phyloP scores from a whole-genome alignment of 2,797 vertebrate species.

The Lophotriccus pileatus region DNA sequence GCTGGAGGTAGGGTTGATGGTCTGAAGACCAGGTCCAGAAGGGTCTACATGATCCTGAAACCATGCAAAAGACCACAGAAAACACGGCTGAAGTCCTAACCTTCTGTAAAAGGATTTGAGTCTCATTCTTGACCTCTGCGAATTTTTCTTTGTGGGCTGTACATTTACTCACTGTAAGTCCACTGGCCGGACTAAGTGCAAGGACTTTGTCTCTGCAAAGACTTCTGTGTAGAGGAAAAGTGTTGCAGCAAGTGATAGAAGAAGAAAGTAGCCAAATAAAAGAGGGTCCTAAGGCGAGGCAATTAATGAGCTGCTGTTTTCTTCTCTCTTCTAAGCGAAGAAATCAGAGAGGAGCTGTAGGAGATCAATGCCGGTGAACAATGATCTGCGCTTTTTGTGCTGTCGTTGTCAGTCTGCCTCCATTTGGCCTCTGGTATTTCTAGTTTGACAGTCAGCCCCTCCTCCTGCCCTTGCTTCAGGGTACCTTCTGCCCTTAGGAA shows the following conservation, averaged over 20 bases:
- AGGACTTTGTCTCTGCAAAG: not conserved
- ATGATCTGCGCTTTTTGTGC: not conserved
- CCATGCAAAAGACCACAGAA: not conserved
- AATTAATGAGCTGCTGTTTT: not conserved
- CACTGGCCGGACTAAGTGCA: not conserved
- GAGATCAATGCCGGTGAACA: not conserved
- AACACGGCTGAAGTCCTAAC: not conserved
- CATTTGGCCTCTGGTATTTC: not conserved
- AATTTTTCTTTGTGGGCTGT: not conserved
- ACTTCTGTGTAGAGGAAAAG: not conserved
- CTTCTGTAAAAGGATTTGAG: not conserved
- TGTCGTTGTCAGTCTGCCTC: not conserved
- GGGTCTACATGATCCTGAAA: not conserved
- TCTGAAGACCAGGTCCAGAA: not conserved
- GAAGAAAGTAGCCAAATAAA: not conserved
- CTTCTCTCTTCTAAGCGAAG: not conserved
- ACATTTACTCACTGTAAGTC: rapidly evolving
- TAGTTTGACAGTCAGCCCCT: not conserved
- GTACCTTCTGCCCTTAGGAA: not conserved
- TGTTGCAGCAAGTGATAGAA: not conserved
- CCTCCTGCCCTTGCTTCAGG: not conserved
- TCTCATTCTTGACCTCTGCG: not conserved
- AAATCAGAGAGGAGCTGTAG: not conserved
- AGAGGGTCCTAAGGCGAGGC: not conserved
- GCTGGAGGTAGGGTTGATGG: not conserved